These are phyloP conservation scores for Zosterops hypoxanthus DNA, from an alignment of 2,113 vertebrate genomes.

Conservation along the genomic window DNA sequence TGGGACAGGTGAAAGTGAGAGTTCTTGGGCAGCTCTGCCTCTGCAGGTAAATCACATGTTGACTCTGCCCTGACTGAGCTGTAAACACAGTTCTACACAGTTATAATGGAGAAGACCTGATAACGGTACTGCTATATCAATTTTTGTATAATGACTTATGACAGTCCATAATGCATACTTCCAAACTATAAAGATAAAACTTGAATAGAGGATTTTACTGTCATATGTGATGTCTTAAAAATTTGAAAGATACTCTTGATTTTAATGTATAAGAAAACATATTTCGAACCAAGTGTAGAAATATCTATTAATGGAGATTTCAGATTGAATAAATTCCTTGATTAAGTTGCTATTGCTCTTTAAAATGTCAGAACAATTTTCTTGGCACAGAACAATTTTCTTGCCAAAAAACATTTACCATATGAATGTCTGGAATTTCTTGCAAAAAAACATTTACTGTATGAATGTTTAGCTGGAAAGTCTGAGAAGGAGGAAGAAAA, in stretches of 20 bases:
- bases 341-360: constrained; percentile 23
- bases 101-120: background rate
- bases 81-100: background rate
- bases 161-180: background rate
- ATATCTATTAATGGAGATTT: background rate
- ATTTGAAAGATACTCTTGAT: background rate
- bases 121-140: background rate
- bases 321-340: constrained; percentile 11
- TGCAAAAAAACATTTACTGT: constrained; percentile 51
- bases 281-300: background rate
- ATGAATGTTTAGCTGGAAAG: constrained; percentile 50
- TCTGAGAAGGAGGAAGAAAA: background rate
- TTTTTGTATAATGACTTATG: background rate
- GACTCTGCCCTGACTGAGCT: background rate
- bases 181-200: background rate
- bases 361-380: constrained; percentile 57
- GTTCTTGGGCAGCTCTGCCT: background rate
- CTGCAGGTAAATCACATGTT: background rate
- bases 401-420: constrained; percentile 39
- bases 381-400: constrained; percentile 44
- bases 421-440: background rate
- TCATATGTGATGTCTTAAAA: background rate
- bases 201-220: background rate
- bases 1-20: background rate
- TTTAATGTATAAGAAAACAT: background rate